Conservation (phyloP, 2,888 invertebrate species). For the Ernsta delagoae region DNA sequence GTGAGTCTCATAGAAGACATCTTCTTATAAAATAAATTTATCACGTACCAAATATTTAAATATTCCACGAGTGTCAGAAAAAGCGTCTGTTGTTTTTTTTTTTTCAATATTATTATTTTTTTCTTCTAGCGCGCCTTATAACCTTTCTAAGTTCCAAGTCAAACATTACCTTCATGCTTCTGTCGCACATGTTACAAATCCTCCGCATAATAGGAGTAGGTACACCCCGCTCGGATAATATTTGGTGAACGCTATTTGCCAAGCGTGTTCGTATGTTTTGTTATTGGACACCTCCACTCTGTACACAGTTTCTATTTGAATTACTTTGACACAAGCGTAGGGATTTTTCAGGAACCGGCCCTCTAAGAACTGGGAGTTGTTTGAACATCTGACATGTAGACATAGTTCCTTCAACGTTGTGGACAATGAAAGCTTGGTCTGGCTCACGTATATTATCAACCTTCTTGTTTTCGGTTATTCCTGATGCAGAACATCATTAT, state of each 20-base stretch:
- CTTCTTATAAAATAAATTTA: too few relatives aligned
- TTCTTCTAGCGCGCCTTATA: conserved; percentile 52
- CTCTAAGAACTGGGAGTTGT: conserved; percentile 48
- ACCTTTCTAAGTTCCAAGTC: conserved; percentile 68
- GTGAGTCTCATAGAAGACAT: conserved; percentile 17
- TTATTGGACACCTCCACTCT: conserved; percentile 79
- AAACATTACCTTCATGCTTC: conserved; percentile 68
- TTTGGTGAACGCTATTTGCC: conserved; percentile 79
- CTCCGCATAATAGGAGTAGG: conserved; percentile 64
- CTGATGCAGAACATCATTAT: not conserved
- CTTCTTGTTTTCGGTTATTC: not conserved
- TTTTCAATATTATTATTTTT: conserved; percentile 53
- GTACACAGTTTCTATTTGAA: conserved; percentile 74
- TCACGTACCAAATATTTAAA: conserved; percentile 37
- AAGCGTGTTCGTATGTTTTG: conserved; percentile 80
- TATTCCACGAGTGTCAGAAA: conserved; percentile 47
- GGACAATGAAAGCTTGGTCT: not conserved
- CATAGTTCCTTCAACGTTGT: conserved; percentile 10
- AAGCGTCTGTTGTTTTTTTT: conserved; percentile 46
- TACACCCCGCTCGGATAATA: conserved; percentile 69
- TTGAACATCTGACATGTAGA: conserved; percentile 54
- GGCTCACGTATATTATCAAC: not conserved
- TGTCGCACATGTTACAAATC: conserved; percentile 75
- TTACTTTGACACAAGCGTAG: conserved; percentile 65
- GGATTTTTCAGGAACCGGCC: conserved; percentile 63